Conservation (phyloP, 2,888 invertebrate species). For the Callimorpha dominula region DNA sequence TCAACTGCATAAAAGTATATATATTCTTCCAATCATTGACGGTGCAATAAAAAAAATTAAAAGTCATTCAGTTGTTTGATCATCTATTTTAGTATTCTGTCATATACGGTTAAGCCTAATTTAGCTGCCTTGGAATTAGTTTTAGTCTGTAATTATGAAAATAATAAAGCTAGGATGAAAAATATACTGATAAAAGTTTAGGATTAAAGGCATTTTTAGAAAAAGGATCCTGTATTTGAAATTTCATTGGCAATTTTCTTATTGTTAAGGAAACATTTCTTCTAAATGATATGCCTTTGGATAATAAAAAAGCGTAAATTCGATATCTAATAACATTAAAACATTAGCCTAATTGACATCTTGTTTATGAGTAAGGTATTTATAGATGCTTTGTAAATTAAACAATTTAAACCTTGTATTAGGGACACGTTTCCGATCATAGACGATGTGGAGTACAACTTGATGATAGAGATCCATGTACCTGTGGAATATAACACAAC, state of each 20-base stretch:
- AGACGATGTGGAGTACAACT: slow-evolving; percentile 73
- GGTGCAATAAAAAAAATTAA: not conserved
- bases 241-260: too few relatives aligned
- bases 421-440: slow-evolving; percentile 72
- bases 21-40: too few relatives aligned
- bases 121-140: too few relatives aligned
- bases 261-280: not conserved
- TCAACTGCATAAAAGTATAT: not conserved
- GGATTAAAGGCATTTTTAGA: not conserved
- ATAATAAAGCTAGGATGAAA: not conserved
- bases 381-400: not conserved
- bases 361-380: not conserved
- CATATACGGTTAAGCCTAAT: not conserved
- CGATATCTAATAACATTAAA: too few relatives aligned
- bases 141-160: not conserved
- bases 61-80: not conserved
- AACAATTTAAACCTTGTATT: slow-evolving; percentile 8
- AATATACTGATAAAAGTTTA: not conserved
- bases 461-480: slow-evolving; percentile 62
- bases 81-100: not conserved
- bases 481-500: slow-evolving; percentile 62
- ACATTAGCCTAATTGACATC: not conserved
- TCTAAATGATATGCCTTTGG: too few relatives aligned
- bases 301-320: too few relatives aligned
- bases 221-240: not conserved